A percentile compares a stretch with the other conserved stretches of the same genome.
phyloP scores from a whole-genome alignment of 2,888 invertebrate species.

The Euzetes globulus region DNA sequence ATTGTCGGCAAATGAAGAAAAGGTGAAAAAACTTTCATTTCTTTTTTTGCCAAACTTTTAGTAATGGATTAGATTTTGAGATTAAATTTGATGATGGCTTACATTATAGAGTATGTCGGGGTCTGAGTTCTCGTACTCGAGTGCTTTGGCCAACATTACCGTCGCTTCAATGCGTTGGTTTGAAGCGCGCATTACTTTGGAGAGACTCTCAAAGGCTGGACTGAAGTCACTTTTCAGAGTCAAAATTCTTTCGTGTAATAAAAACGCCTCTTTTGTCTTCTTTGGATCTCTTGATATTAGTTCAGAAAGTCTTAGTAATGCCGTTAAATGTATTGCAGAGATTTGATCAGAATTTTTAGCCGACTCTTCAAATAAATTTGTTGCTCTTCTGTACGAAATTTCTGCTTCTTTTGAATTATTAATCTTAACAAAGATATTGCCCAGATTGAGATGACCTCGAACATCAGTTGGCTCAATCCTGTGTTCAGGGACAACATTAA shows the following conservation, averaged over 20 bases:
- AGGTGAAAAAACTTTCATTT: background rate
- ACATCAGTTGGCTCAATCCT: conserved; percentile 50
- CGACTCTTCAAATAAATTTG: background rate
- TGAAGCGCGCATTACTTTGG: background rate
- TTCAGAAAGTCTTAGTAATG: conserved; percentile 26
- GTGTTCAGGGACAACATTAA: background rate
- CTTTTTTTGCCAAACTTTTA: background rate
- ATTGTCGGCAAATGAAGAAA: background rate
- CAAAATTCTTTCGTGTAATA: conserved; percentile 6
- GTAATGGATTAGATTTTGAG: conserved; percentile 8
- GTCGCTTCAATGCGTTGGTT: conserved; percentile 23
- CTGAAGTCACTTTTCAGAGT: conserved; percentile 12
- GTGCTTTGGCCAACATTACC: conserved; percentile 23
- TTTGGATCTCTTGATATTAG: conserved; percentile 15
- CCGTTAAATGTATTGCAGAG: conserved; percentile 32
- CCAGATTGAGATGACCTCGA: conserved; percentile 49
- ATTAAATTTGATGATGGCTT: conserved; percentile 29
- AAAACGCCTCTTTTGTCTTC: conserved; percentile 25
- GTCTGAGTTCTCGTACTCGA: conserved; percentile 29
- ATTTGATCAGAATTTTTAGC: conserved; percentile 27
- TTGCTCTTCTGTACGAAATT: conserved; percentile 44
- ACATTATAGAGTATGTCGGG: conserved; percentile 37
- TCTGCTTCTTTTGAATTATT: conserved; percentile 46
- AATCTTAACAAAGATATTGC: conserved; percentile 46
- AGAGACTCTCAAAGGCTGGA: conserved; percentile 9